Evolutionary conservation across 2,113 vertebrate genomes (phyloP).

Genomic region (Anolis sagrei): DNA sequence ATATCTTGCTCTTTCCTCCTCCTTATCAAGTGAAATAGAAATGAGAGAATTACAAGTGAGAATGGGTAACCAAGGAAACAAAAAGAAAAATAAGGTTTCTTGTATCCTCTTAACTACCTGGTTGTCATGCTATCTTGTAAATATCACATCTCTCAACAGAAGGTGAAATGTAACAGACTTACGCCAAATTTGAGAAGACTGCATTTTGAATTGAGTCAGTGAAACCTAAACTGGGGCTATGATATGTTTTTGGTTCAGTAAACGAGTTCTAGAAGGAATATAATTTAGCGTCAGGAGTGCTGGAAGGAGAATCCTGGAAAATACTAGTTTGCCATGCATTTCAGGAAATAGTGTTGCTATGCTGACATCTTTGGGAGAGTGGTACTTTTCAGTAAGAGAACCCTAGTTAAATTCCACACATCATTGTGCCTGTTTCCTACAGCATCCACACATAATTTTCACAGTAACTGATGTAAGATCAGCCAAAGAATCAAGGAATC

Average conservation of each 20-base stretch:
- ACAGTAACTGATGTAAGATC: neutral
- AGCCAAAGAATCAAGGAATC: neutral
- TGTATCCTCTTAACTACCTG: neutral
- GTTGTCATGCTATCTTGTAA: neutral
- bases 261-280: neutral
- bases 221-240: neutral
- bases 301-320: neutral
- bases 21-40: neutral
- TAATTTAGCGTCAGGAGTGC: neutral
- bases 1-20: neutral
- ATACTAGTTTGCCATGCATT: neutral
- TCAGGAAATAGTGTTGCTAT: neutral
- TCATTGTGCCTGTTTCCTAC: neutral
- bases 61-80: neutral
- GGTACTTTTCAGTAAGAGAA: neutral
- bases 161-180: neutral
- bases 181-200: neutral
- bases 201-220: neutral
- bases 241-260: neutral
- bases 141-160: neutral
- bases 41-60: neutral
- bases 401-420: neutral
- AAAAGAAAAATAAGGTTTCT: neutral
- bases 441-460: neutral
- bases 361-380: neutral